Conservation (phyloP, 2,888 invertebrate species). For the Ametastegia equiseti region DNA sequence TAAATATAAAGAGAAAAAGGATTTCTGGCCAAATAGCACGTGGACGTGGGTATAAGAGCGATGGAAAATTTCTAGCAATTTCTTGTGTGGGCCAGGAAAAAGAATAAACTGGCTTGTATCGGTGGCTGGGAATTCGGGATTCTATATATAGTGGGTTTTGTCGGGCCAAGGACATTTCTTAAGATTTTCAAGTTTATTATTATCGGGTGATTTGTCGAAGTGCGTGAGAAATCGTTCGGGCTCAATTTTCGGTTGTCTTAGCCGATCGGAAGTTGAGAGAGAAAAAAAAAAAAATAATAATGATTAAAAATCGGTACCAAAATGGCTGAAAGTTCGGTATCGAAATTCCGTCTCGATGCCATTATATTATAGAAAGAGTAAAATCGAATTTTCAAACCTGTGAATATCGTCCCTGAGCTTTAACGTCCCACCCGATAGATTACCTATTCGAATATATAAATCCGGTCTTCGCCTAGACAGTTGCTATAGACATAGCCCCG, state of each 20-base stretch:
- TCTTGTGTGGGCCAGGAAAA: slow-evolving; percentile 2
- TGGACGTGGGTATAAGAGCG: background rate
- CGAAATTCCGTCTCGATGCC: too few relatives aligned
- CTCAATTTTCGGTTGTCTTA: too few relatives aligned
- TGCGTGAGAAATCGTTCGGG: background rate
- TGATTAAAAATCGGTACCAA: too few relatives aligned
- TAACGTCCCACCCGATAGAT: background rate
- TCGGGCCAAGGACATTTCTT: slow-evolving; percentile 38
- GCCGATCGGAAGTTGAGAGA: too few relatives aligned
- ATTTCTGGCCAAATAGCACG: background rate
- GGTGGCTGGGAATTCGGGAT: slow-evolving; percentile 37
- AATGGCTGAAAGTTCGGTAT: too few relatives aligned
- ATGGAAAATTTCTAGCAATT: slow-evolving; percentile 11
- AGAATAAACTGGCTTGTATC: slow-evolving; percentile 31
- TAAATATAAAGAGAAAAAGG: background rate
- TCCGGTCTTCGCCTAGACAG: slow-evolving; percentile 39
- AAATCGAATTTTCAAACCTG: background rate
- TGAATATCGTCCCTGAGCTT: too few relatives aligned
- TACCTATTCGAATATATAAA: slow-evolving; percentile 29
- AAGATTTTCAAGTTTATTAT: slow-evolving; percentile 42
- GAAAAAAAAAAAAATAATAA: too few relatives aligned
- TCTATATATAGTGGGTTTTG: slow-evolving; percentile 41
- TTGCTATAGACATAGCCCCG: slow-evolving; percentile 24
- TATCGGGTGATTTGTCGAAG: slow-evolving; percentile 32
- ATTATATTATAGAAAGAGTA: too few relatives aligned